Base-by-base conservation (phyloP, 2,797 vertebrate genomes). In the Bucorvus abyssinicus region DNA sequence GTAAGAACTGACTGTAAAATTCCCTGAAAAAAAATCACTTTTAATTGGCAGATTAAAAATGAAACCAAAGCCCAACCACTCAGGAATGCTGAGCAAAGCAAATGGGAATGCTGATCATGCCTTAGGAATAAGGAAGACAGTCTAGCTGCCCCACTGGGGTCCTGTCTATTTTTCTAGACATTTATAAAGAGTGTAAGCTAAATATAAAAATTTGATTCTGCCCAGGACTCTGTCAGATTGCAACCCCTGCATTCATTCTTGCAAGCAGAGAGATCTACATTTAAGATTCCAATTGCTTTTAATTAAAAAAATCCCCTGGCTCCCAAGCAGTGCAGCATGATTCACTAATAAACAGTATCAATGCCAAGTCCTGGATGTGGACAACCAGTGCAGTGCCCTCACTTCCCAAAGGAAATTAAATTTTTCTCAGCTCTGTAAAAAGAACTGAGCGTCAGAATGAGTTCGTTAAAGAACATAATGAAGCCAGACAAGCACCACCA, bases 401-500 rank as follows among this genome's bases (percentile, higher is more conserved):
- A n/a, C 9, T 45, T 87, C 68, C 87, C 3, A 0, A 67, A 40
- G 64, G n/a, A 84, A 81, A 15, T 0, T 21, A 14, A 38, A 9
- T 0, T 0, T 40, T 83, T 40, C 57, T 56, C 0, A 0, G 24
- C 22, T 4, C 0, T 20, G 18, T 0, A 2, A 40, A 29, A 1
- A 9, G 55, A 69, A 34, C 1, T 2, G 60, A 1, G 3, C 3
- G 12, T 44, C 57, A 38, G 52, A 13, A 78, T 8, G 4, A 67
- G 14, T 1, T 3, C 47, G n/a, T 26, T 27, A 44, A 56, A 55
- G 42, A 85, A 34, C 29, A 73, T n/a, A n/a, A n/a, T n/a, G n/a
- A n/a, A n/a, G n/a, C n/a, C n/a, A n/a, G n/a, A n/a, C n/a, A n/a
- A n/a, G n/a, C n/a, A n/a, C n/a, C n/a, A n/a, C n/a, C n/a, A n/a